Base-by-base conservation (phyloP, 2,797 vertebrate genomes). In the Coreius guichenoti region DNA sequence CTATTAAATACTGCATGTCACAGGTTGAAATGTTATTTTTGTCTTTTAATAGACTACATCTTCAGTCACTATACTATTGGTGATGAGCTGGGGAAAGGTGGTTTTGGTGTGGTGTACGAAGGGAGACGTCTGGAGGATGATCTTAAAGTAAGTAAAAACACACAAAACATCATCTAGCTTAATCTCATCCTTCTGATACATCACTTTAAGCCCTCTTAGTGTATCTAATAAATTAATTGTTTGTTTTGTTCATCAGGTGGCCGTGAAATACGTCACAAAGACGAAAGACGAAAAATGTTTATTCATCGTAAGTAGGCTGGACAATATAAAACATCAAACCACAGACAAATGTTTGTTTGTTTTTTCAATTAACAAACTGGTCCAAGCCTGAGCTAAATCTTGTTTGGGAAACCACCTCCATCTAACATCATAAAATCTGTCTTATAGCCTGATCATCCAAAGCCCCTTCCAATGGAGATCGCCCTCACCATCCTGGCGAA, bases 41-140 rank as follows among this genome's bases (percentile, higher is more conserved):
- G 5, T 36, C 21, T 9, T 58, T 33, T 8, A 39, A 58, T n/a
- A 77, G 74, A 58, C 74, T 77, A 77, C 51, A 77, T 77, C 74
- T 77, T 58, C 51, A 77, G 51, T 7, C 51, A 1, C 19, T 77
- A 77, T 4, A 77, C 6, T 3, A 1, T 77, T n/a, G 74, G 51
- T 1, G 31, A 77, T 58, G 29, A 58, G 74, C 21, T 77, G 51
- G 74, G 51, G 17, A 77, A 58, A 58, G 74, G 74, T 77, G 74
- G 74, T n/a, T 77, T n/a, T 23, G 74, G 51, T 23, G 74, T 77
- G 19, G 74, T 76, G 19, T 76, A 76, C 0, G 21, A 56, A 54
- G 74, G 74, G 9, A 76, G 5, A 33, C 74, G 49, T 56, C 6
- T 76, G 29, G 31, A 76, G 3, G 74, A 76, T 56, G 31, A 21